A percentile compares a stretch with the other conserved stretches of the same genome.
Evolutionary conservation across 92 coral and sea anemone genomes (phyloP).

Genomic region (Umimayanthus chanpuru): DNA sequence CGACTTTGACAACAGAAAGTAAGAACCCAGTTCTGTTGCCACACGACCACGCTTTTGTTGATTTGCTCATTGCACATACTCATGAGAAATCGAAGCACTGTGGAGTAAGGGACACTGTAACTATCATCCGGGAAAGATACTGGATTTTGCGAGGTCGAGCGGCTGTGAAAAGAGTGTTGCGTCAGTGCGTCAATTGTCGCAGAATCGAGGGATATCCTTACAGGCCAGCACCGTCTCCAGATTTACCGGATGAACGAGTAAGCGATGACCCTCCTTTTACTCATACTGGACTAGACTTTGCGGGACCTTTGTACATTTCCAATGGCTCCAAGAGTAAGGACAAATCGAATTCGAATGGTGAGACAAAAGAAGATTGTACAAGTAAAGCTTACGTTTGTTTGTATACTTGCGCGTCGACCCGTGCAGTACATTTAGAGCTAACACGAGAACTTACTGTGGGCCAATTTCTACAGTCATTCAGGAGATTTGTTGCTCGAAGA

Average conservation of each 20-base stretch:
- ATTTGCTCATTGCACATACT: neutral
- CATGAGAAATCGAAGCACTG: conserved; percentile 27
- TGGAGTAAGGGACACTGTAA: conserved; percentile 30
- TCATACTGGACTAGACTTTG: conserved; percentile 53
- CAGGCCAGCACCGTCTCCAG: conserved; percentile 23
- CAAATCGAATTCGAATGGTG: conserved; percentile 6
- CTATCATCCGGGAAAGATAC: conserved; percentile 4
- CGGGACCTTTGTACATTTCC: conserved; percentile 23
- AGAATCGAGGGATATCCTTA: conserved; percentile 31
- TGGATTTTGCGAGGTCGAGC: conserved; percentile 25
- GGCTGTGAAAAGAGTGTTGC: conserved; percentile 14
- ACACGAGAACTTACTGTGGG: neutral
- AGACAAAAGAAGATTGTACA: neutral
- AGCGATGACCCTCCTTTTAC: conserved; percentile 53
- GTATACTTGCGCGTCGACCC: conserved; percentile 54
- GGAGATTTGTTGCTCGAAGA: conserved; percentile 27
- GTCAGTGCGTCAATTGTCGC: conserved; percentile 35
- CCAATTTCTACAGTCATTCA: conserved; percentile 11
- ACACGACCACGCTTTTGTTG: conserved; percentile 3
- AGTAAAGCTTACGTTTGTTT: conserved; percentile 33
- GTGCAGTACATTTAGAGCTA: conserved; percentile 46
- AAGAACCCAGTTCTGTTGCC: conserved; percentile 27
- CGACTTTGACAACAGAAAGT: conserved; percentile 2
- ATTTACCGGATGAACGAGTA: conserved; percentile 46
- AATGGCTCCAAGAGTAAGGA: neutral